Evolutionary conservation across 92 coral and sea anemone genomes (phyloP).

Genomic region (Montipora capitata): DNA sequence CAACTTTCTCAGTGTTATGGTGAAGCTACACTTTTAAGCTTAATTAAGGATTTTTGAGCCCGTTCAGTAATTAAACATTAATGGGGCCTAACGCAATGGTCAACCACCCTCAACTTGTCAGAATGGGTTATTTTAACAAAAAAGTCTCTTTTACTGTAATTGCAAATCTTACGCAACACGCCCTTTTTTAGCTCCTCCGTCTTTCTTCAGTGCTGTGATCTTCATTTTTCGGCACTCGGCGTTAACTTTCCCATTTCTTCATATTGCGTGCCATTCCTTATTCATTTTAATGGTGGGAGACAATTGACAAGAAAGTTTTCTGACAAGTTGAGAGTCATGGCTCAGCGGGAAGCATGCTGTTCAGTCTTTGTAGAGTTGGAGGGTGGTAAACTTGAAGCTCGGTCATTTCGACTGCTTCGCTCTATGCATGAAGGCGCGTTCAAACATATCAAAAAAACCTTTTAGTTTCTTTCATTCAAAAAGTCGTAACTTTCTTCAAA

Average conservation of each 20-base stretch:
- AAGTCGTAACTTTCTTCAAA: neutral
- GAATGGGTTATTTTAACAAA: neutral
- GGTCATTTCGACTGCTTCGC: neutral
- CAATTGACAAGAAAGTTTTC: neutral
- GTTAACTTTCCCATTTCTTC: neutral
- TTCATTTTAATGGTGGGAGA: neutral
- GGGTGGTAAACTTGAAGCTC: neutral
- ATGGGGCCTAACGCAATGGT: too few relatives aligned
- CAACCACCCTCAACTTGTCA: neutral
- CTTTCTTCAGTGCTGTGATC: neutral
- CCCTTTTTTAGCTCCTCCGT: neutral
- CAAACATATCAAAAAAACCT: neutral
- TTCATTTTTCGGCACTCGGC: neutral
- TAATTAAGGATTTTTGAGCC: too few relatives aligned
- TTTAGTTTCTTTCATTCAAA: neutral
- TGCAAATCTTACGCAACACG: neutral
- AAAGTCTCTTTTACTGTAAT: neutral
- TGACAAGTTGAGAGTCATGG: neutral
- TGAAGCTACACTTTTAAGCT: neutral
- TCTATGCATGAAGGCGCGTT: neutral
- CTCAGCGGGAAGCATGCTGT: neutral
- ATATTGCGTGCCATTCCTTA: neutral
- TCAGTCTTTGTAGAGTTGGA: neutral
- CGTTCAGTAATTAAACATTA: too few relatives aligned
- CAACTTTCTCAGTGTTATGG: neutral